These are phyloP conservation scores for Philaethria dido DNA, from an alignment of 2,888 invertebrate species.

Conservation along the genomic window DNA sequence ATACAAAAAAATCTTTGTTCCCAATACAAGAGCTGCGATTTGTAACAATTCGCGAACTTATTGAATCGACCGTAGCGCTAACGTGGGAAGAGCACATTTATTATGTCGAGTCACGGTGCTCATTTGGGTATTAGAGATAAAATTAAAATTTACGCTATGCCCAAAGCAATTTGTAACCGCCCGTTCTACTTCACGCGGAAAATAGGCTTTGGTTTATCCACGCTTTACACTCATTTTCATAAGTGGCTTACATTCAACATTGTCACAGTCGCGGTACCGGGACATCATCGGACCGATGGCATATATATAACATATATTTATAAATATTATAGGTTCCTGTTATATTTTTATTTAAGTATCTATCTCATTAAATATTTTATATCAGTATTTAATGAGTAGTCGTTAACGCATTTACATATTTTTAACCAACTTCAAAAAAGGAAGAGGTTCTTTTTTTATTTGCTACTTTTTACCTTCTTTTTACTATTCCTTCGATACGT, in stretches of 20 bases:
- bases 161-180: constrained; percentile 83
- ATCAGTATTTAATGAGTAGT: too few species aligned
- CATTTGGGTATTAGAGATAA: constrained; percentile 84
- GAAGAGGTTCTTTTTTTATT: too few species aligned
- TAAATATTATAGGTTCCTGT: background rate
- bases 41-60: constrained; percentile 47
- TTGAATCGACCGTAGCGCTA: constrained; percentile 65
- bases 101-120: constrained; percentile 82
- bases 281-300: background rate
- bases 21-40: constrained; percentile 6
- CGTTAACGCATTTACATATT: too few species aligned
- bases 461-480: too few species aligned
- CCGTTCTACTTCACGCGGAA: constrained; percentile 80
- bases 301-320: background rate
- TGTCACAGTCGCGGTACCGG: constrained; percentile 20
- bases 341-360: too few species aligned
- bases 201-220: constrained; percentile 83
- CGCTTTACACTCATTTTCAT: constrained; percentile 80
- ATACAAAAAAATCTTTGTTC: background rate
- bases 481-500: too few species aligned
- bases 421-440: too few species aligned
- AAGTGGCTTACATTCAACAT: constrained; percentile 72
- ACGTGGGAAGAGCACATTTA: constrained; percentile 82
- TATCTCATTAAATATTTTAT: too few species aligned
- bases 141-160: constrained; percentile 84